These are phyloP conservation scores for Rhinophrynus dorsalis DNA, from an alignment of 2,797 vertebrate species.

Conservation along the genomic window DNA sequence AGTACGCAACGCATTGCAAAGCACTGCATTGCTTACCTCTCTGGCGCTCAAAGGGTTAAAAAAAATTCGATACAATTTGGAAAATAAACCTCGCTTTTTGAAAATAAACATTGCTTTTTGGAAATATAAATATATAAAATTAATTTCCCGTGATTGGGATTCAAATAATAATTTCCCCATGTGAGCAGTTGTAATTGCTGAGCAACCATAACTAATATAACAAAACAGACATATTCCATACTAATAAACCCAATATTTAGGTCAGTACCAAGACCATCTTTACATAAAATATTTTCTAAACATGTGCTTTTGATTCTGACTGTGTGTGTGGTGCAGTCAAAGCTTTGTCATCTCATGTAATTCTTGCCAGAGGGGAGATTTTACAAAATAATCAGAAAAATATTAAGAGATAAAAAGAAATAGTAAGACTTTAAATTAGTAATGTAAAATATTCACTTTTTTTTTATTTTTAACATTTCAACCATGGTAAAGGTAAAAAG, in stretches of 20 bases:
- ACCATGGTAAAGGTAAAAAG: no score
- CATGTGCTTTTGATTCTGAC: slow-evolving; percentile 44
- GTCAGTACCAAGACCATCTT: slow-evolving; percentile 38
- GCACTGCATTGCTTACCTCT: no score
- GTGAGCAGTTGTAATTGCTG: slow-evolving; percentile 11
- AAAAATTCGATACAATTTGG: no score
- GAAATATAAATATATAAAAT: no score
- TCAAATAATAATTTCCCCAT: slow-evolving; percentile 9
- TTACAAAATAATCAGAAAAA: slow-evolving; percentile 36
- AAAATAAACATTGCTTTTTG: no score
- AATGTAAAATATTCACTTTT: no score
- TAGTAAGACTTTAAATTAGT: slow-evolving; percentile 9
- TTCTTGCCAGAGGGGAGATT: slow-evolving; percentile 38
- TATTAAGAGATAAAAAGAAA: slow-evolving; percentile 41
- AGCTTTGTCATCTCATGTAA: slow-evolving; percentile 36
- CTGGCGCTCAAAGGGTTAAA: no score
- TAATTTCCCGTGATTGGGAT: no score
- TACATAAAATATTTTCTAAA: slow-evolving; percentile 35
- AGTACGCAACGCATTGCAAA: no score
- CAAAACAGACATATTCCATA: slow-evolving; percentile 35
- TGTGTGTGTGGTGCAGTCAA: slow-evolving; percentile 43
- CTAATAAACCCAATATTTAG: slow-evolving; percentile 47
- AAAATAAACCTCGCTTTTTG: no score
- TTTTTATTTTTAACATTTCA: no score
- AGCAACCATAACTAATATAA: slow-evolving; percentile 23